These are phyloP conservation scores for Euschistus heros DNA, from an alignment of 1,140 invertebrate species.

Conservation along the genomic window DNA sequence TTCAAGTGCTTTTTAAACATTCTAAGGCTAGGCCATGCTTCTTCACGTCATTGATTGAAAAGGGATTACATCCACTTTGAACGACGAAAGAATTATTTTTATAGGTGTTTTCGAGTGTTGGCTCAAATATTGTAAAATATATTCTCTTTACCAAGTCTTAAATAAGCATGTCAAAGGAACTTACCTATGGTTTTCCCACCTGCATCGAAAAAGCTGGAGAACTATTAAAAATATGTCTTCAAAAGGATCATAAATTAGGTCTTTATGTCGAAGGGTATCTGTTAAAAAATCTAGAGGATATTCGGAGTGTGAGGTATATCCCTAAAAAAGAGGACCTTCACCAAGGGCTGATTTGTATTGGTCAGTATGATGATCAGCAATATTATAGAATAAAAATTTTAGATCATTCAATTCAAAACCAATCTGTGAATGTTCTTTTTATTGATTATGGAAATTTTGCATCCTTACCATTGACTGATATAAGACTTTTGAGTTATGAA, in stretches of 20 bases:
- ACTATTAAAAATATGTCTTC: conserved; percentile 56
- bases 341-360: conserved; percentile 46
- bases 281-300: conserved; percentile 36
- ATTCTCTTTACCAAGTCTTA: too few species aligned
- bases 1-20: too few species aligned
- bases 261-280: conserved; percentile 42
- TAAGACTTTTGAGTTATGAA: conserved; percentile 41
- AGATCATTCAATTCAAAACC: conserved; percentile 37
- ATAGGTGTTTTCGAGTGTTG: too few species aligned
- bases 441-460: conserved; percentile 60
- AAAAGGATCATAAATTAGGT: conserved; percentile 43
- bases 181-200: conserved; percentile 34
- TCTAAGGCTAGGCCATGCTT: too few species aligned
- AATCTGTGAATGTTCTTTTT: conserved; percentile 41
- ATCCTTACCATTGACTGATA: conserved; percentile 40
- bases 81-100: too few species aligned
- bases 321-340: conserved; percentile 34
- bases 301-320: conserved; percentile 36
- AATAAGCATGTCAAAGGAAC: neutral
- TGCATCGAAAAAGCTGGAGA: conserved; percentile 51
- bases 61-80: too few species aligned
- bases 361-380: conserved; percentile 49
- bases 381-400: conserved; percentile 49
- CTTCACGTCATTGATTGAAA: too few species aligned
- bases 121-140: too few species aligned